Evolutionary conservation across 2,113 vertebrate genomes (phyloP).

Genomic region (Stomatorhinus ivindoensis): DNA sequence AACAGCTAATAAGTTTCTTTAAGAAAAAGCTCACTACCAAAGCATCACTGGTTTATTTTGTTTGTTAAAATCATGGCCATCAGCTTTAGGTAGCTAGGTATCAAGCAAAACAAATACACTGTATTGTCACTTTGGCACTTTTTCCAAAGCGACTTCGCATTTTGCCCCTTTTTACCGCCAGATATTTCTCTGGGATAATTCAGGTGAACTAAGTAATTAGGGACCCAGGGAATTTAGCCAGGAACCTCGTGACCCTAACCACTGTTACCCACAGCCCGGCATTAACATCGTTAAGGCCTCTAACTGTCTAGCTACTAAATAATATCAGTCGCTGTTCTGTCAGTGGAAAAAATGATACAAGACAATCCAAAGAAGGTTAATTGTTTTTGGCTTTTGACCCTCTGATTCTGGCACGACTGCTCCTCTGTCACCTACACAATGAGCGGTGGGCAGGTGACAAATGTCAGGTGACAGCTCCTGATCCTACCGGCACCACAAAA

Average conservation of each 20-base stretch:
- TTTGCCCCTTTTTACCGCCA: background rate
- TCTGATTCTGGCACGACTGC: background rate
- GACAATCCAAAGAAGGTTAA: background rate
- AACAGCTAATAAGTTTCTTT: background rate
- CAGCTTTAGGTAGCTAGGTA: background rate
- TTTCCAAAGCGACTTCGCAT: background rate
- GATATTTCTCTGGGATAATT: background rate
- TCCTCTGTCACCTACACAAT: background rate
- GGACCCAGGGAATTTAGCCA: background rate
- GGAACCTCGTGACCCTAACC: background rate
- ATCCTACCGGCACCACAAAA: too few relatives aligned
- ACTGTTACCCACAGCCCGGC: background rate
- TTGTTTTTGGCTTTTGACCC: background rate
- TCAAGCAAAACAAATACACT: background rate
- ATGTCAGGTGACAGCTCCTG: background rate
- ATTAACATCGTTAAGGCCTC: background rate
- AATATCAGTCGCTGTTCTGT: background rate
- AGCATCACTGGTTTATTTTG: background rate
- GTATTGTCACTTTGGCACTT: background rate
- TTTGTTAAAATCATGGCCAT: background rate
- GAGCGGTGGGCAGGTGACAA: background rate
- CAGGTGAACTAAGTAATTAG: background rate
- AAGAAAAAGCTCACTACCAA: background rate
- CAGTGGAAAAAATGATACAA: conserved; percentile 1
- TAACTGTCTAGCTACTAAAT: background rate